Conservation (phyloP, 2,888 invertebrate species). For the Tricholauxania praeusta region DNA sequence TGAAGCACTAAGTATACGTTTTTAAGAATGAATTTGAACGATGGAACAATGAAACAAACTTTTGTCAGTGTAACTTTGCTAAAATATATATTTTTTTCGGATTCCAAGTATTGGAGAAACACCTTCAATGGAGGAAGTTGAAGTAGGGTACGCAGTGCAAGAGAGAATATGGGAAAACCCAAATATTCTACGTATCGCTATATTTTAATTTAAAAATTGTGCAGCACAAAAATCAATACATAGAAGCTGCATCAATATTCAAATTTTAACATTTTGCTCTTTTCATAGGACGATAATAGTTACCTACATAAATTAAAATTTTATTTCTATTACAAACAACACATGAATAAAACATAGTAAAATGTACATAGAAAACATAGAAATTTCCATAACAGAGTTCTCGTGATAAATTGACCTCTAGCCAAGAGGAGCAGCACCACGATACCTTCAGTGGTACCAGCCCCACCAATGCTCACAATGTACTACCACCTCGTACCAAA, state of each 20-base stretch:
- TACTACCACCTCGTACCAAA: not conserved
- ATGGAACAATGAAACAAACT: too few species aligned
- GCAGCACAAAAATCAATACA: not conserved
- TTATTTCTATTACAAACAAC: not conserved
- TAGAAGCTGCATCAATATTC: not conserved
- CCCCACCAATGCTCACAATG: not conserved
- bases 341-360: constrained; percentile 4
- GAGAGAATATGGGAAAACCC: not conserved
- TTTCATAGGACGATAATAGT: not conserved
- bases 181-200: not conserved
- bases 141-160: not conserved
- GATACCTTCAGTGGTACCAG: constrained; percentile 12
- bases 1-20: too few species aligned
- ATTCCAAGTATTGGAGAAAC: too few species aligned
- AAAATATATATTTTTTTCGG: too few species aligned
- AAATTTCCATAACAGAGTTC: constrained; percentile 47
- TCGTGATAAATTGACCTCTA: constrained; percentile 49
- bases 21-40: too few species aligned
- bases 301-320: not conserved
- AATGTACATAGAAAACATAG: constrained; percentile 22
- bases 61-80: too few species aligned
- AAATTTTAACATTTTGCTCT: not conserved
- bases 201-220: not conserved
- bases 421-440: constrained; percentile 15
- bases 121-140: not conserved